Evolutionary conservation across 1,140 invertebrate species (phyloP), one percentile per base, ranked within the genome.

Genomic region (Episyrphus balteatus): DNA sequence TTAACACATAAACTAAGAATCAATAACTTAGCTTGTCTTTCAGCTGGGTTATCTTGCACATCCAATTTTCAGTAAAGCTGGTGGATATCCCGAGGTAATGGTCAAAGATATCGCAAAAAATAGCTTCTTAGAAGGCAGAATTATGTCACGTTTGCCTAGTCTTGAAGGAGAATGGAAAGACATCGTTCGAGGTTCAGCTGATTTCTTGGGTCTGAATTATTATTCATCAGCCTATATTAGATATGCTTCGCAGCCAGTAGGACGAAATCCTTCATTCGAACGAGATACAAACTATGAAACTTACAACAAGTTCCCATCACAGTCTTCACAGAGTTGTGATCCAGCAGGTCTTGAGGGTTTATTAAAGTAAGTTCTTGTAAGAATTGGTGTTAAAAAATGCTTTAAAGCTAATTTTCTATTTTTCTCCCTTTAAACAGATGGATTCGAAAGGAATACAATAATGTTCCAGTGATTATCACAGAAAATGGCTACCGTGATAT

Each of bases 401-500:
- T 36, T 30, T 30, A 47, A 26, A 42, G 11, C 3, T 31, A 31
- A 14, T 36, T 19, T 37, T 13, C 21, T 26, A 5, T 26, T 26
- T 26, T 26, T 6, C 14, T 26, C 7, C 15, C 17, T 15, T 13
- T 11, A 2, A 56, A 86, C 11, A 77, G 77, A 34, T 81, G 77
- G 73, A 73, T 88, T 11, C 72, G 73, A 42, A 58, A 69, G 0
- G 63, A 72, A 8, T 26, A 26, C 21, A 26, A 26, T 8, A 26
- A 26, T 26, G 8, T 26, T 26, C 21, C 21, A 8, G 68, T 86
- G 2, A 66, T 80, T 8, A 70, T 88, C 3, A 81, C 81, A 1
- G 85, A 87, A 73, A 87, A 86, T 58, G 85, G 85, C 17, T 75
- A 62, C 65, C 73, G 66, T 44, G 73, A 72, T 64, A 59, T 59